Evolutionary conservation across 2,797 vertebrate species (phyloP).

Genomic region (Gouania willdenowi): DNA sequence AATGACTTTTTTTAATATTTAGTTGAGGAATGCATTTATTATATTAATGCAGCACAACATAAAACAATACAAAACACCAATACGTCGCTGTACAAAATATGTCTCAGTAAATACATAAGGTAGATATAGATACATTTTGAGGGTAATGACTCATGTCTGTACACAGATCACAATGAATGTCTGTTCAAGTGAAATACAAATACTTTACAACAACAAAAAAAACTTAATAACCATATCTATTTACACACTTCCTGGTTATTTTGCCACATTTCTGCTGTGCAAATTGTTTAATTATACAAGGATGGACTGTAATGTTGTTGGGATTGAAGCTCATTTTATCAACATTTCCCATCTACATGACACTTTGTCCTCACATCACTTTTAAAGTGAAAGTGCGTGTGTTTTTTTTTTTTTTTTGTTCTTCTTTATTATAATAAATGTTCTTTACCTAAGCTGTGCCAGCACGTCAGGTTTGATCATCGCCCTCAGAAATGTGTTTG

Average conservation of each 20-base stretch:
- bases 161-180: slow-evolving; percentile 38
- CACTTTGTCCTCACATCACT: no score
- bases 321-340: slow-evolving; percentile 3
- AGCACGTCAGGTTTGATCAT: slow-evolving; percentile 26
- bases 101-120: slow-evolving; percentile 33
- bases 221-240: slow-evolving; percentile 49
- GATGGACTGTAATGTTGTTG: slow-evolving; percentile 6
- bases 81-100: slow-evolving; percentile 42
- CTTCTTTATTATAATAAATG: not conserved
- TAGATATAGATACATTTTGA: slow-evolving; percentile 19
- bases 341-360: not conserved
- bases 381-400: no score
- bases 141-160: slow-evolving; percentile 6
- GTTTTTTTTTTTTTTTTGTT: no score
- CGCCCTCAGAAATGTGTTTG: slow-evolving; percentile 17
- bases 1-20: slow-evolving; percentile 25
- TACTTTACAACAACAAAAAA: slow-evolving; percentile 38
- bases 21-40: slow-evolving; percentile 20
- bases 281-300: slow-evolving; percentile 12
- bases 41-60: not conserved
- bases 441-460: not conserved
- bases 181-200: slow-evolving; percentile 49
- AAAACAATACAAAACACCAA: slow-evolving; percentile 16
- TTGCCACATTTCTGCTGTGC: slow-evolving; percentile 2
- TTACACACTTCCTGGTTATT: slow-evolving; percentile 34